Evolutionary conservation across 2,888 invertebrate species (phyloP).

Genomic region (Philonicus albiceps): DNA sequence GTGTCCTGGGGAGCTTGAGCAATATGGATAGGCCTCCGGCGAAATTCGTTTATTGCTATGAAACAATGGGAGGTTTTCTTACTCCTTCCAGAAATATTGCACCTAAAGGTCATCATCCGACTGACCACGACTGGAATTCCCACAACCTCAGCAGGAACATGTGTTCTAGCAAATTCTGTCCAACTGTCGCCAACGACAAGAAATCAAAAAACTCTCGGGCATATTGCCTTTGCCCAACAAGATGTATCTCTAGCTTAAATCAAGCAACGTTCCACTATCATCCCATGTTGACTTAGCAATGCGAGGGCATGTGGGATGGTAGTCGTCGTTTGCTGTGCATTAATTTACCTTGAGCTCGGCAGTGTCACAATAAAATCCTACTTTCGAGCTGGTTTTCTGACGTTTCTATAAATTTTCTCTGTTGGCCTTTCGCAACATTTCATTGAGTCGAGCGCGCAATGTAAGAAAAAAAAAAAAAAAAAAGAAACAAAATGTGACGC

Average conservation of each 20-base stretch:
- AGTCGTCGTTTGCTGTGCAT: not conserved
- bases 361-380: constrained; percentile 5
- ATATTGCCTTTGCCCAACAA: not conserved
- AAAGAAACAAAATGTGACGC: not conserved
- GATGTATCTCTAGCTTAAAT: not conserved
- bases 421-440: not conserved
- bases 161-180: not conserved
- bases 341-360: constrained; percentile 4
- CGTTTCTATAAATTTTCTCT: constrained; percentile 5
- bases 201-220: not conserved
- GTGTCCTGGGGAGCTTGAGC: not conserved
- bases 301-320: not conserved
- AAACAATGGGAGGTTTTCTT: not conserved
- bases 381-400: constrained; percentile 11
- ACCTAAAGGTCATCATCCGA: not conserved
- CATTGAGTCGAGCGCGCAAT: not conserved
- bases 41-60: not conserved
- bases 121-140: not conserved
- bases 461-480: not conserved
- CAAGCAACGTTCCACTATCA: not conserved
- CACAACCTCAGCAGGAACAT: not conserved
- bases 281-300: not conserved
- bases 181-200: not conserved
- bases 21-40: not conserved
- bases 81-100: not conserved